These are phyloP conservation scores for Speoplatyrhinus poulsoni DNA, from an alignment of 2,113 vertebrate genomes.

Conservation along the genomic window DNA sequence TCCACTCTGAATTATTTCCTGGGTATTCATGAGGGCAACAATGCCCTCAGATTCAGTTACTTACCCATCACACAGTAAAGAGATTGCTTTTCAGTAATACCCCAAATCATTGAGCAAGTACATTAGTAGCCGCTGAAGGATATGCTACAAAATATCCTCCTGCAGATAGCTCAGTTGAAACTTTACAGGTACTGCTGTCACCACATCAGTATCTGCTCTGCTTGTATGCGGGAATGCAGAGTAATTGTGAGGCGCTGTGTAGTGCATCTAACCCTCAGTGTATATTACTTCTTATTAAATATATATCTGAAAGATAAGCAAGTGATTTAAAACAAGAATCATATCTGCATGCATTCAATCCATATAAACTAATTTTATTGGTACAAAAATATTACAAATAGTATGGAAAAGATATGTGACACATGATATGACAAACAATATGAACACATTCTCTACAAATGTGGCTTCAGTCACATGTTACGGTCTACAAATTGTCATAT, in stretches of 20 bases:
- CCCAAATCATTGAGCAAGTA: constrained; percentile 33
- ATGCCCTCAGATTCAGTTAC: constrained; percentile 67
- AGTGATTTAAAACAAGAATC: too few species aligned
- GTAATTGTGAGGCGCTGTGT: neutral
- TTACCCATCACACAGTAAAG: constrained; percentile 57
- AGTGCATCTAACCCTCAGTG: neutral
- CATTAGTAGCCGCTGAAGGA: constrained; percentile 43
- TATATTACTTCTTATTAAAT: too few species aligned
- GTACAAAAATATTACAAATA: constrained; percentile 70
- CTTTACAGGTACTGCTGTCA: neutral
- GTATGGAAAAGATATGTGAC: constrained; percentile 32
- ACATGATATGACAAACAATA: constrained; percentile 31
- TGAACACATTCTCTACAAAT: constrained; percentile 25
- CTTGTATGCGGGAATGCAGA: neutral
- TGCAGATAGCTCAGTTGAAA: constrained; percentile 10
- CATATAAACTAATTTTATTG: constrained; percentile 63
- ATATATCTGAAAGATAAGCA: too few species aligned
- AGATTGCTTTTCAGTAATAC: constrained; percentile 55
- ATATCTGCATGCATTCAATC: neutral
- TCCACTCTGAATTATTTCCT: constrained; percentile 82
- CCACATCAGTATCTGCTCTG: neutral
- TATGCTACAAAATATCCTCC: constrained; percentile 25
- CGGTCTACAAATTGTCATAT: constrained; percentile 21
- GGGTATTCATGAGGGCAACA: constrained; percentile 77
- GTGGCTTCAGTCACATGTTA: constrained; percentile 19